Percentiles rank a stretch among this genome's conserved stretches.
These are phyloP conservation scores for Hemicordylus capensis DNA, from an alignment of 2,113 vertebrate species.

Conservation along the genomic window DNA sequence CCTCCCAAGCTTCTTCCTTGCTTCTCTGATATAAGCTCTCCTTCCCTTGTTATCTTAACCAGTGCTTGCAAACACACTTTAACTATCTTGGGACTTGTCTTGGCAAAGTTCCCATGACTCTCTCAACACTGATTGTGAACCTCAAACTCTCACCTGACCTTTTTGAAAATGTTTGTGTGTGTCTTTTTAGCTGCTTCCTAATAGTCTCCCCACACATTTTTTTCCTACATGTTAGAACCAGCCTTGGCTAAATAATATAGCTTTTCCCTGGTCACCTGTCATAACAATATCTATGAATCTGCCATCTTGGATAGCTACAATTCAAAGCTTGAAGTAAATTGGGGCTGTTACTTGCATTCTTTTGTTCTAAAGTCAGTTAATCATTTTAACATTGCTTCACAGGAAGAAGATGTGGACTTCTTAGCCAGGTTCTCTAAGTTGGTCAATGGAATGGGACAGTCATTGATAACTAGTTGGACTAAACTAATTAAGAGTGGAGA, in stretches of 20 bases:
- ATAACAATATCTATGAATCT: neutral
- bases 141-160: neutral
- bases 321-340: neutral
- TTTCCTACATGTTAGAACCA: neutral
- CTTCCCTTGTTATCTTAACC: too few relatives aligned
- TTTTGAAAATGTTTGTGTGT: neutral
- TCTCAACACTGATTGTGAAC: neutral
- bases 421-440: constrained; percentile 96
- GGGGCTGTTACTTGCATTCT: neutral
- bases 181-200: neutral
- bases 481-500: constrained; percentile 88
- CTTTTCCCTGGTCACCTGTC: neutral
- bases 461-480: constrained; percentile 95
- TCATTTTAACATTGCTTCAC: constrained; percentile 17
- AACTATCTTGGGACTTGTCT: neutral
- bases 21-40: too few relatives aligned
- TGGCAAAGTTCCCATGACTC: neutral
- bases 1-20: too few relatives aligned
- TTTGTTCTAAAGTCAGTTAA: neutral
- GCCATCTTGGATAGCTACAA: neutral
- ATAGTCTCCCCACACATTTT: neutral
- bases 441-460: constrained; percentile 98
- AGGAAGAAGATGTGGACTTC: constrained; percentile 99
- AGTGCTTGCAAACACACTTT: too few relatives aligned
- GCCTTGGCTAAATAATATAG: neutral